A percentile compares a stretch with the other conserved stretches of the same genome.
These are phyloP conservation scores for Montipora capitata DNA, from an alignment of 92 coral and sea anemone species.

Conservation along the genomic window DNA sequence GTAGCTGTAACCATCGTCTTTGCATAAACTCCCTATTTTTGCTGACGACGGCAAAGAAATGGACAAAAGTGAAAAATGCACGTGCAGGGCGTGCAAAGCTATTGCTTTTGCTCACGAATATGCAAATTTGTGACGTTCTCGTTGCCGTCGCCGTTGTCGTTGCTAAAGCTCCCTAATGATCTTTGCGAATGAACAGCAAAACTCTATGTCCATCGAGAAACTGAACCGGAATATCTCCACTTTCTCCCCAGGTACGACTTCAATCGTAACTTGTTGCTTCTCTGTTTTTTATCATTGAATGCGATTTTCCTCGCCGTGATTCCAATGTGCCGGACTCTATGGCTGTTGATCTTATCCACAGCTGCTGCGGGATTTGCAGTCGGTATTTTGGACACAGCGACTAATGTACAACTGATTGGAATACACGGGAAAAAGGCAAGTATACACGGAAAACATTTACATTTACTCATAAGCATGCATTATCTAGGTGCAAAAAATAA, in stretches of 20 bases:
- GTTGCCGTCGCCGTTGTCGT: background rate
- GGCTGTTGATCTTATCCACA: constrained; percentile 85
- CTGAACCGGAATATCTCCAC: background rate
- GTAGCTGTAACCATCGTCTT: too few relatives aligned
- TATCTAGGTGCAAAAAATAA: too few relatives aligned
- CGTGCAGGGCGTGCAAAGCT: too few relatives aligned
- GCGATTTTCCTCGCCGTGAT: constrained; percentile 86
- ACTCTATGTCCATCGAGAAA: background rate
- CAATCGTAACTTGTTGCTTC: constrained; percentile 85
- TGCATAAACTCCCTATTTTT: too few relatives aligned
- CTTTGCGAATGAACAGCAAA: background rate
- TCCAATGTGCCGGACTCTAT: constrained; percentile 89
- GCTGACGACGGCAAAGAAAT: too few relatives aligned
- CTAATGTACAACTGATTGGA: constrained; percentile 88
- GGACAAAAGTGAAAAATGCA: too few relatives aligned
- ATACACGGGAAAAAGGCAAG: constrained; percentile 90
- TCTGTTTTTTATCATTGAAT: constrained; percentile 78
- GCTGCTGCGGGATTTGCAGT: constrained; percentile 96
- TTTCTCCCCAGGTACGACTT: constrained; percentile 77
- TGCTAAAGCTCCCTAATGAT: too few relatives aligned
- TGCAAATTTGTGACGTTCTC: too few relatives aligned
- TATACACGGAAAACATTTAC: too few relatives aligned
- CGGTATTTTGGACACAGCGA: constrained; percentile 94
- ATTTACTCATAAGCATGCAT: too few relatives aligned
- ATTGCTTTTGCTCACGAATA: background rate